Percentiles rank a stretch among this genome's conserved stretches.
Conservation (phyloP, 2,888 invertebrate genomes). For the Lathronympha strigana region DNA sequence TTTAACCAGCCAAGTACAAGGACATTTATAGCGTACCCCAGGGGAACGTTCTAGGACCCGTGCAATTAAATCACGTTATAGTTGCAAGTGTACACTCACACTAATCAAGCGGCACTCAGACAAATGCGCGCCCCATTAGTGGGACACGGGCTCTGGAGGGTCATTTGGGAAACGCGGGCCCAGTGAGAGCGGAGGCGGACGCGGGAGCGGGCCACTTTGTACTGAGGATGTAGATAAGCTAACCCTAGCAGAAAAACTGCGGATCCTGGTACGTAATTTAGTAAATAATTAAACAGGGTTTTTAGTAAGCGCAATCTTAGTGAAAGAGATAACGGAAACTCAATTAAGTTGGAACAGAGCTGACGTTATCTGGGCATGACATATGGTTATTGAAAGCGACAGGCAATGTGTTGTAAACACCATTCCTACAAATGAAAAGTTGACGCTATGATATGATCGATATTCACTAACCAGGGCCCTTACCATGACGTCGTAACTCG, state of each 20-base stretch:
- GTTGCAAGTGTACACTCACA: slow-evolving; percentile 38
- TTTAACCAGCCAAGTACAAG: slow-evolving; percentile 11
- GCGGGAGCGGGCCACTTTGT: background rate
- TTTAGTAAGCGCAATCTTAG: no score
- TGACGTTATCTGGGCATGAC: no score
- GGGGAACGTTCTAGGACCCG: slow-evolving; percentile 11
- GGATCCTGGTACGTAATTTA: slow-evolving; percentile 22
- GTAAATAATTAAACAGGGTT: no score
- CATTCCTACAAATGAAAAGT: no score
- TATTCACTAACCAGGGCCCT: no score
- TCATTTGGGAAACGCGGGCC: slow-evolving; percentile 16
- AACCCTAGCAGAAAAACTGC: slow-evolving; percentile 47
- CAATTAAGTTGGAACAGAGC: no score
- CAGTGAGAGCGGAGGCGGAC: slow-evolving; percentile 12
- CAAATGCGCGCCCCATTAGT: slow-evolving; percentile 51
- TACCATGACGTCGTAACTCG: no score
- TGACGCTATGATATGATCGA: no score
- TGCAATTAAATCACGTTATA: slow-evolving; percentile 36
- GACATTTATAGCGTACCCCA: background rate
- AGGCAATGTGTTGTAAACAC: no score
- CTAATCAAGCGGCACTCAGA: slow-evolving; percentile 49
- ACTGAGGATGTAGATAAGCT: slow-evolving; percentile 44
- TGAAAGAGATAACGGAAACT: no score
- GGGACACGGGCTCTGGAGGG: slow-evolving; percentile 42
- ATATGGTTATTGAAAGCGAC: no score